These are phyloP conservation scores for Bradypodion ventrale DNA, from an alignment of 2,797 vertebrate genomes.

Conservation along the genomic window DNA sequence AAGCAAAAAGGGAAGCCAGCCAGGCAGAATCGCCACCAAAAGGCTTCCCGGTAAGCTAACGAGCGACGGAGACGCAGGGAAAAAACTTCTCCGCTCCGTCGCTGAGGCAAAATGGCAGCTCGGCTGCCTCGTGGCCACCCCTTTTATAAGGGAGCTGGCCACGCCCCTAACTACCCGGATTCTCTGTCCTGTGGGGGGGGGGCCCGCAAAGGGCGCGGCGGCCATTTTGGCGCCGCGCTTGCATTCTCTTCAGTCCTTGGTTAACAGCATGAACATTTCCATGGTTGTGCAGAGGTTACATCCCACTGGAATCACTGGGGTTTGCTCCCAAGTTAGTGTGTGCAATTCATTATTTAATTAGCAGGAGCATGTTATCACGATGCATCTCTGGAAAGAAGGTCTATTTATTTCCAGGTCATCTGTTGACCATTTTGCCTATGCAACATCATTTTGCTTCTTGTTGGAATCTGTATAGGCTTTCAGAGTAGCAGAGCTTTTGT, in stretches of 20 bases:
- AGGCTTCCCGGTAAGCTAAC: no score
- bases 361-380: background rate
- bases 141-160: no score
- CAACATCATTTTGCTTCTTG: background rate
- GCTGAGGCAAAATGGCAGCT: no score
- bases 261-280: slow-evolving; percentile 27
- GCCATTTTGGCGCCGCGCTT: no score
- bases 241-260: background rate
- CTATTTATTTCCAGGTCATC: background rate
- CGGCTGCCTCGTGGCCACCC: no score
- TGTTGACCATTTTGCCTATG: background rate
- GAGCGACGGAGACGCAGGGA: no score
- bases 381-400: background rate
- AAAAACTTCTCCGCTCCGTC: no score
- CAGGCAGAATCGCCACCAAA: no score
- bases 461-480: background rate
- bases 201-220: no score
- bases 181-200: no score
- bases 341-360: background rate
- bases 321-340: background rate
- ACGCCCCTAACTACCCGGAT: no score
- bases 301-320: background rate
- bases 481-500: background rate
- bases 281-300: background rate
- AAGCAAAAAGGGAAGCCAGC: no score